These are phyloP conservation scores for Upupa epops DNA, from an alignment of 2,113 vertebrate species.

Conservation along the genomic window DNA sequence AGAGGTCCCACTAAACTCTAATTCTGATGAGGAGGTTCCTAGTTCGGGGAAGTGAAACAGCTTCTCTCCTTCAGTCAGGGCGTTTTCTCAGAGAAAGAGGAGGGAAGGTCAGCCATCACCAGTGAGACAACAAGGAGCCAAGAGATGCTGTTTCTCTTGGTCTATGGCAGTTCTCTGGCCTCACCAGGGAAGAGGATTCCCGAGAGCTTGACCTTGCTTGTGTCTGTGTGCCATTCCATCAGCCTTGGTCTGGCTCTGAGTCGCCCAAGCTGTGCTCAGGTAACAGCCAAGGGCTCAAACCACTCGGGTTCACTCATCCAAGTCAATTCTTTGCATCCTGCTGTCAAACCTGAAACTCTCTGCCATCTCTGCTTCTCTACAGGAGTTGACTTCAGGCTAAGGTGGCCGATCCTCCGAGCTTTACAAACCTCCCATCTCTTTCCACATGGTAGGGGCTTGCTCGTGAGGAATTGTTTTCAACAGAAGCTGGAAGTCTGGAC, in stretches of 20 bases:
- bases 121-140: accelerated
- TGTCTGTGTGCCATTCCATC: background rate
- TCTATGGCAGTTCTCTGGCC: no score
- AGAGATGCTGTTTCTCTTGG: background rate
- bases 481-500: background rate
- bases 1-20: background rate
- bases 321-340: background rate
- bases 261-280: background rate
- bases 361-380: background rate
- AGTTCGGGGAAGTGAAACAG: background rate
- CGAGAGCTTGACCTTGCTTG: background rate
- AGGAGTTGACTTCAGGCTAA: accelerated
- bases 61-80: background rate
- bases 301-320: background rate
- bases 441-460: background rate
- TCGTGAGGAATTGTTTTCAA: background rate
- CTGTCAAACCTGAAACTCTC: background rate
- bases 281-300: background rate
- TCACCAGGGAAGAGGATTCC: background rate
- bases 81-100: background rate
- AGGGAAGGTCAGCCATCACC: background rate
- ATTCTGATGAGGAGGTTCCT: no score
- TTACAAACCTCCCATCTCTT: background rate
- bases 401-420: background rate
- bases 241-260: background rate